Evolutionary conservation across 2,113 vertebrate genomes (phyloP).

Genomic region (Nerophis lumbriciformis): DNA sequence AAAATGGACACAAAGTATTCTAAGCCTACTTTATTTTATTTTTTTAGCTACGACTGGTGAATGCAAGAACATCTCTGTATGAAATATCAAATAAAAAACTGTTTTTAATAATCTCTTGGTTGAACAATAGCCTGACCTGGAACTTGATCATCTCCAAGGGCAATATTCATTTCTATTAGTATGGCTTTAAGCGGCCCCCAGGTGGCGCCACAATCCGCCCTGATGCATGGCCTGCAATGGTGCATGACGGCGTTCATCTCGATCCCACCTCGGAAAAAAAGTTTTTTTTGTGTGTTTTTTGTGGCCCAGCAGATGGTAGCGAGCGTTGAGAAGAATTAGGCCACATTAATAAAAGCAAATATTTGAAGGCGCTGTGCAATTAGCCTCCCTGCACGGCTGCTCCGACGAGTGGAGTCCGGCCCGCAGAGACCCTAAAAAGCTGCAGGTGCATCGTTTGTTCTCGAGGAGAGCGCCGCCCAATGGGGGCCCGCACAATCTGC

Average conservation of each 20-base stretch:
- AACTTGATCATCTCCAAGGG: constrained; percentile 43
- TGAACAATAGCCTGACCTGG: constrained; percentile 25
- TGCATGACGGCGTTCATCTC: constrained; percentile 58
- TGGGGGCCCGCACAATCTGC: too few species aligned
- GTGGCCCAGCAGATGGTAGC: constrained; percentile 73
- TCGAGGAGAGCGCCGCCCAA: too few species aligned
- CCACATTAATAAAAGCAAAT: constrained; percentile 73
- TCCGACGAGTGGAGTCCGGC: constrained; percentile 60
- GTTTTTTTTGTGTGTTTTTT: constrained; percentile 62
- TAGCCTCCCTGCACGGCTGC: constrained; percentile 42
- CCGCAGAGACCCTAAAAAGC: constrained; percentile 40
- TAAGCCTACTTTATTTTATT: too few species aligned
- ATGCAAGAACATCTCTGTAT: too few species aligned
- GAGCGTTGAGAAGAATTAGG: constrained; percentile 68
- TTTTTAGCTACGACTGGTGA: too few species aligned
- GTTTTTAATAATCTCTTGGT: too few species aligned
- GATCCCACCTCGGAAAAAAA: constrained; percentile 48
- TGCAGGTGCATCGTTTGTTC: constrained; percentile 49
- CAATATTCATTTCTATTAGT: constrained; percentile 58
- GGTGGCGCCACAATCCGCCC: constrained; percentile 15
- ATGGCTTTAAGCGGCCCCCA: constrained; percentile 36
- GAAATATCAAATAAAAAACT: too few species aligned
- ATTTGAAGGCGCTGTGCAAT: constrained; percentile 68
- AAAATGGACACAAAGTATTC: too few species aligned
- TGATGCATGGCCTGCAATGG: constrained; percentile 32